Base-by-base conservation (phyloP, 2,113 vertebrate species). In the Okapia johnstoni region DNA sequence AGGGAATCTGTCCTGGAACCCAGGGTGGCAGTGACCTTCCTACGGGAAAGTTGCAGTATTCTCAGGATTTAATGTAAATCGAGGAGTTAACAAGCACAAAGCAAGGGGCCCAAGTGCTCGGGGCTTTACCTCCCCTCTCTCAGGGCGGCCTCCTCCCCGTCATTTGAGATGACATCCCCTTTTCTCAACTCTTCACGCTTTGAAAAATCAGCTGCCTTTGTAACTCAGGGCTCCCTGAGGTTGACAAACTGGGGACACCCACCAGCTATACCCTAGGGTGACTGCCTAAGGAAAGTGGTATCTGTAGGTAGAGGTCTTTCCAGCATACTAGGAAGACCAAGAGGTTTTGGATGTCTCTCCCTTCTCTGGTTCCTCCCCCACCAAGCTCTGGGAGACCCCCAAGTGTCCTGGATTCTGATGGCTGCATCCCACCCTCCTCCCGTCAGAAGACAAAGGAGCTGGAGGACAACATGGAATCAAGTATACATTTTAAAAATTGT, bases 401-500 rank as follows among this genome's bases (percentile, higher is more conserved):
- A 63, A 26, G 46, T 33, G 66, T 36, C 21, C 46, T 15, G 3
- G 40, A 55, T 16, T 76, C 58, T 7, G 36, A 70, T 6, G 21
- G n/a, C 23, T 14, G 55, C 66, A 43, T 85, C 77, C 89, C 28
- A n/a, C 66, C 13, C 0, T 52, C 80, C 57, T 16, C 5, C 28
- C 83, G 79, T 61, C 88, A 28, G 55, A 80, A 97, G 28, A 98
- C 90, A 94, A 97, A 97, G 61, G 90, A 98, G 96, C 96, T 93
- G 43, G 93, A 30, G 90, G 96, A 98, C 96, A 93, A 87, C 61
- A 54, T 94, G 88, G 93, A 96, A 97, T 98, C 98, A 98, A 98
- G 98, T 97, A 97, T 98, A 98, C 40, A 91, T 97, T 98, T 98
- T 98, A 98, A 98, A 98, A 98, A 98, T 98, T 98, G 97, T 99